Evolutionary conservation across 2,113 vertebrate species (phyloP).

Genomic region (zebrafish (Danio rerio)): DNA sequence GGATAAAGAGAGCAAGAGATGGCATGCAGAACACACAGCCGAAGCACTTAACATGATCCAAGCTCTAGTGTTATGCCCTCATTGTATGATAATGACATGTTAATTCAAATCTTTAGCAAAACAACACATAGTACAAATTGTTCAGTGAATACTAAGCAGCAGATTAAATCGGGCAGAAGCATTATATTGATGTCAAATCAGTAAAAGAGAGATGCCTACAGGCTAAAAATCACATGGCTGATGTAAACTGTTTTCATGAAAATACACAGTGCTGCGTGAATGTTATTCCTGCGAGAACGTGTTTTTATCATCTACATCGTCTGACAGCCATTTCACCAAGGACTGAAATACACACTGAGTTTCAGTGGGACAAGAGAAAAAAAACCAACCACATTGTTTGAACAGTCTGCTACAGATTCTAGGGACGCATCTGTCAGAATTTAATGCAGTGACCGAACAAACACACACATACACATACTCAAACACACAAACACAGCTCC

Average conservation of each 20-base stretch:
- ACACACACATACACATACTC: background rate
- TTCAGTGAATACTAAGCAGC: constrained; percentile 9
- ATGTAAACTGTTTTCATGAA: background rate
- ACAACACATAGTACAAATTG: background rate
- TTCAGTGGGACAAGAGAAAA: constrained; percentile 6
- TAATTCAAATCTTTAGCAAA: constrained; percentile 2
- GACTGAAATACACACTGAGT: constrained; percentile 30
- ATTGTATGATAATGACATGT: constrained; percentile 3
- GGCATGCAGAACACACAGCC: constrained; percentile 4
- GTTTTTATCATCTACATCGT: background rate
- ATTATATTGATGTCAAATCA: constrained; percentile 16
- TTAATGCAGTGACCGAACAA: background rate
- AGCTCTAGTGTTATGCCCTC: background rate
- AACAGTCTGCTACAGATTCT: constrained; percentile 15
- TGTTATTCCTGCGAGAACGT: constrained; percentile 1
- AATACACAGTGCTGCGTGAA: background rate
- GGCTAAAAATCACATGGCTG: background rate
- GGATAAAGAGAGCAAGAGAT: background rate
- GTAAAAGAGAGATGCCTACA: constrained; percentile 12
- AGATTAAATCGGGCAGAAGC: constrained; percentile 12
- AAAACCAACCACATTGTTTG: background rate
- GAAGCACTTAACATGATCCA: constrained; percentile 3
- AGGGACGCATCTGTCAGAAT: background rate
- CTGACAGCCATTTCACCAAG: constrained; percentile 7
- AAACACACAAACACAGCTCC: background rate